phyloP scores from a whole-genome alignment of 2,113 vertebrate species.

The Erpornis zantholeuca region DNA sequence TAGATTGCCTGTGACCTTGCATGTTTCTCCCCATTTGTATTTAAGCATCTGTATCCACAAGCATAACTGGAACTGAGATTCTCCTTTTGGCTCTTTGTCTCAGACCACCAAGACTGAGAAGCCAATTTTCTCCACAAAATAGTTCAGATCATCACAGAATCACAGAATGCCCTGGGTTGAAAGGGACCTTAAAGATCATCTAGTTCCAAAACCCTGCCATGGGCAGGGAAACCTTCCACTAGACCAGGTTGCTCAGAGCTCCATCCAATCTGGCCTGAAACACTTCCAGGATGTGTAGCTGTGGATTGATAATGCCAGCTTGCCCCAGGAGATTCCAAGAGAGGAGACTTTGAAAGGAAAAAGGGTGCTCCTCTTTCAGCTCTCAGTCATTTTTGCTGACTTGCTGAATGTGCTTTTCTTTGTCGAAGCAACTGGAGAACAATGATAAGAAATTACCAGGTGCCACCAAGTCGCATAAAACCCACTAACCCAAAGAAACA shows the following conservation, averaged over 20 bases:
- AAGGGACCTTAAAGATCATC: neutral
- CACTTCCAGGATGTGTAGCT: neutral
- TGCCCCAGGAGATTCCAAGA: neutral
- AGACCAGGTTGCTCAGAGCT: neutral
- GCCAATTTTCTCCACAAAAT: neutral
- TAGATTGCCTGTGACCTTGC: neutral
- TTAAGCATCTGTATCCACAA: neutral
- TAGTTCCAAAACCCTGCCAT: accelerated
- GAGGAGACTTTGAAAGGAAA: neutral
- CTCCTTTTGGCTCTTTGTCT: neutral
- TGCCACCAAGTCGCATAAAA: neutral
- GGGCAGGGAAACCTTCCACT: neutral
- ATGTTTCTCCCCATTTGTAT: neutral
- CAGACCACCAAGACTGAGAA: neutral
- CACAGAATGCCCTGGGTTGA: neutral
- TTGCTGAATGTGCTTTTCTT: neutral
- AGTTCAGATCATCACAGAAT: neutral
- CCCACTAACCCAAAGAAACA: neutral
- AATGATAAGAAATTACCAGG: neutral
- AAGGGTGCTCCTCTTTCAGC: neutral
- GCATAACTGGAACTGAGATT: neutral
- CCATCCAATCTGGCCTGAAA: accelerated
- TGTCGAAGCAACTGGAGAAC: neutral
- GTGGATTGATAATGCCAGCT: neutral
- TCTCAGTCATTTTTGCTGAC: neutral